Conservation (phyloP, 2,113 vertebrate species). For the Morone saxatilis region DNA sequence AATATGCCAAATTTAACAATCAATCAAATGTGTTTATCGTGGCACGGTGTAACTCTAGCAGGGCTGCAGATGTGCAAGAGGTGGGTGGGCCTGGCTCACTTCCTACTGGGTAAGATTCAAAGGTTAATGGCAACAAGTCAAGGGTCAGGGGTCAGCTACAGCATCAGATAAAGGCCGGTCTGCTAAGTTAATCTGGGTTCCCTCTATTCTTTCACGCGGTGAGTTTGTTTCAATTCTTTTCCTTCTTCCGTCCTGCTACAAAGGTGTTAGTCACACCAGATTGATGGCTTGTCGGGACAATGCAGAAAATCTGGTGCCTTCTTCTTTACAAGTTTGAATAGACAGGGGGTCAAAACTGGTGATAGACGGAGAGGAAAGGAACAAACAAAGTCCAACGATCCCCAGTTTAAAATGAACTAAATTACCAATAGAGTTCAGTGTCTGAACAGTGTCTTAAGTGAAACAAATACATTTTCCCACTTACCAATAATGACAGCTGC, state of each 20-base stretch:
- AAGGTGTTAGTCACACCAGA: conserved; percentile 16
- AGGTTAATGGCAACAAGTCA: conserved; percentile 67
- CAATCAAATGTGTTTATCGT: conserved; percentile 39
- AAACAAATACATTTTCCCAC: conserved; percentile 60
- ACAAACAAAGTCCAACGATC: neutral
- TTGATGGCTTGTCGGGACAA: conserved; percentile 13
- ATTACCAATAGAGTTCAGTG: neutral
- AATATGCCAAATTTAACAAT: conserved; percentile 35
- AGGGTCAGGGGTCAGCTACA: conserved; percentile 54
- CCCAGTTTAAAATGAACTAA: neutral
- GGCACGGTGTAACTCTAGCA: conserved; percentile 54
- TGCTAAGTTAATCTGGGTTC: conserved; percentile 42
- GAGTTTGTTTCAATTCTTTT: conserved; percentile 42
- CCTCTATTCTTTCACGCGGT: conserved; percentile 36
- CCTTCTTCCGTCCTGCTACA: conserved; percentile 11
- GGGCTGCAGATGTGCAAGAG: conserved; percentile 53
- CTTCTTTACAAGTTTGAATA: conserved; percentile 14
- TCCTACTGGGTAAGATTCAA: conserved; percentile 48
- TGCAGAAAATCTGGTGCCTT: conserved; percentile 11
- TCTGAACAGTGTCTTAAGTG: neutral
- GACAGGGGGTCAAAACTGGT: neutral
- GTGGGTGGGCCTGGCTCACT: conserved; percentile 56
- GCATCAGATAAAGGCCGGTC: conserved; percentile 39
- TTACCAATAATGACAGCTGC: conserved; percentile 93
- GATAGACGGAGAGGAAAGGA: conserved; percentile 2